Base-by-base conservation (phyloP, 2,888 invertebrate species). In the Cheilosia impressa region DNA sequence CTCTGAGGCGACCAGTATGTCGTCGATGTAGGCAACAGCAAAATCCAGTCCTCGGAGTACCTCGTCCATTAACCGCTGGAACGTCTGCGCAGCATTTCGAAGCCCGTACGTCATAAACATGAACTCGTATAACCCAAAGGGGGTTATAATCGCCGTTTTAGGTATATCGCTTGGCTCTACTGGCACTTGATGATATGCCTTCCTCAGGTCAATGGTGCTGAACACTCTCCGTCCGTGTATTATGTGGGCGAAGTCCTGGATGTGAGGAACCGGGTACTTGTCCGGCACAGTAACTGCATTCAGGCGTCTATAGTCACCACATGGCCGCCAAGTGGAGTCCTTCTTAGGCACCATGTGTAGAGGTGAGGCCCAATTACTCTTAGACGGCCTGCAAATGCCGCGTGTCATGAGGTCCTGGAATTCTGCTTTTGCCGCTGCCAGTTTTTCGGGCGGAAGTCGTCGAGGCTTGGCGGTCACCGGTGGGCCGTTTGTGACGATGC, bases 161-260 rank as follows among this genome's bases (percentile, higher is more conserved):
- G 34, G 34, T 0, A 90, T 87, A 63, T 90, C 89, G 2, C 72
- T 87, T 31, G 87, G 78, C 0, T 78, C 82, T 4, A 91, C 87
- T 34, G 71, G 69, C 15, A 91, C 90, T 38, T 91, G 89, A 34
- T 90, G 88, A 69, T 89, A 91, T 0, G 90, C 90, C 24, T 81
- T 68, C 4, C 72, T 63, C n/a, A 91, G 77, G 78, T 90, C 89
- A 3, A 89, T 79, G 13, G 77, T 88, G 2, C 89, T 88, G 69
- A 90, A 90, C 19, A 90, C 71, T 2, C 57, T 88, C 15, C 88
- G 88, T 0, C 89, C 89, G n/a, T 60, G 31, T 1, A 91, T 69
- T 6, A 81, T 55, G 4, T 87, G 66, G 66, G 5, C 87, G 34
- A 55, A 89, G 88, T 60, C 58, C 24, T 79, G 83, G 15, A 87